Percentiles rank a stretch among this genome's conserved stretches.
phyloP scores from a whole-genome alignment of 2,888 invertebrate genomes.

The Pteria penguin region DNA sequence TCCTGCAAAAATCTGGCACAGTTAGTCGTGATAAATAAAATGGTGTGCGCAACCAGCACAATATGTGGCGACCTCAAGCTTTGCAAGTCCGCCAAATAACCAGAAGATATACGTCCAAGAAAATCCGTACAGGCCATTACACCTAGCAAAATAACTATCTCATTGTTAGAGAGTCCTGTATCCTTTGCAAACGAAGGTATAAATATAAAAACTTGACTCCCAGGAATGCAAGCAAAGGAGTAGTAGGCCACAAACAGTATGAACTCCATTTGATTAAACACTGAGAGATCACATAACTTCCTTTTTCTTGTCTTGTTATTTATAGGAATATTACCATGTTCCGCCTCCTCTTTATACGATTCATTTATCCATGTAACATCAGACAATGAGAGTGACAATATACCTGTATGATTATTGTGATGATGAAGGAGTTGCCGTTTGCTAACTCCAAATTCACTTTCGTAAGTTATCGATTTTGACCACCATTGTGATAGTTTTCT shows the following conservation, averaged over 20 bases:
- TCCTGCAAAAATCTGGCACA: slow-evolving; percentile 13
- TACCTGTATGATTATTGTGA: background rate
- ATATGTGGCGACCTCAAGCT: slow-evolving; percentile 26
- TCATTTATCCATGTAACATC: background rate
- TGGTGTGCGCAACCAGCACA: slow-evolving; percentile 13
- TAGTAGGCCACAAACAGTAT: background rate
- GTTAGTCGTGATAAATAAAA: slow-evolving; percentile 1
- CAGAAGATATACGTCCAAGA: slow-evolving; percentile 21
- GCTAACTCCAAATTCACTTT: background rate
- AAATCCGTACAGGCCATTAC: slow-evolving; percentile 27
- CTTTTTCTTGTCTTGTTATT: background rate
- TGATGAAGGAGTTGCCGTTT: background rate
- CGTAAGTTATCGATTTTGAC: too few relatives aligned
- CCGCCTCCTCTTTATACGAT: background rate
- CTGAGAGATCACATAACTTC: background rate
- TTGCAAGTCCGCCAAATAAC: slow-evolving; percentile 23
- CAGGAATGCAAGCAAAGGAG: background rate
- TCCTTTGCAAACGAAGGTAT: slow-evolving; percentile 27
- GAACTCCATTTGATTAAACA: slow-evolving; percentile 4
- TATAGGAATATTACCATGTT: background rate
- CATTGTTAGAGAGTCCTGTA: slow-evolving; percentile 5
- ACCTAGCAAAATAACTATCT: slow-evolving; percentile 25
- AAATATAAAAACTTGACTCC: background rate
- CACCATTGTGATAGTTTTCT: slow-evolving; percentile 5
- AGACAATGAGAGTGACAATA: background rate